Percentiles rank a stretch among this genome's conserved stretches.
phyloP scores from a whole-genome alignment of 2,113 vertebrate species.

The Arothron firmamentum region DNA sequence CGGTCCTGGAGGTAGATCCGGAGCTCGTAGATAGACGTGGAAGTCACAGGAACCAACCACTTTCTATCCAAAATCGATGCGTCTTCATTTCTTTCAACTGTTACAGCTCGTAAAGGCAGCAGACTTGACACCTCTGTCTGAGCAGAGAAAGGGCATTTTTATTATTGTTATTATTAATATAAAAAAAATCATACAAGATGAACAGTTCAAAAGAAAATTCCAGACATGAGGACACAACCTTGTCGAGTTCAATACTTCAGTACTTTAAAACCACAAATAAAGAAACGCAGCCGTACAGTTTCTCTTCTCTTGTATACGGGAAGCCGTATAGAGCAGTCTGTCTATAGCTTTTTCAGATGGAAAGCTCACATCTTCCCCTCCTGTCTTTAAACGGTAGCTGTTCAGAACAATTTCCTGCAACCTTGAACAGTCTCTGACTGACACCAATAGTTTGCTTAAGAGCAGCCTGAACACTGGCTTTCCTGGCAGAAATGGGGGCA shows the following conservation, averaged over 20 bases:
- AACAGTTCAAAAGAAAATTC: no score
- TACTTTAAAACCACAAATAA: no score
- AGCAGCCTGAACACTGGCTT: constrained; percentile 66
- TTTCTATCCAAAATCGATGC: no score
- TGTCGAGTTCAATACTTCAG: no score
- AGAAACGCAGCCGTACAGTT: background rate
- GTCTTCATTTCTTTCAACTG: no score
- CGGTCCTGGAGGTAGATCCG: constrained; percentile 73
- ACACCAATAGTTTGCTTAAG: constrained; percentile 54
- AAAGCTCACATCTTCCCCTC: constrained; percentile 36
- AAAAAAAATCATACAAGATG: no score
- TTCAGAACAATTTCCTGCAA: constrained; percentile 50
- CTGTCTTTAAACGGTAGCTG: constrained; percentile 53
- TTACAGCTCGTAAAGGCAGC: no score
- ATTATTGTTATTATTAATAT: no score
- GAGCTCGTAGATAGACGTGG: constrained; percentile 4
- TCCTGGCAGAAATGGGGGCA: constrained; percentile 52
- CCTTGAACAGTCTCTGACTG: constrained; percentile 61
- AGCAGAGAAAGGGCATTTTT: no score
- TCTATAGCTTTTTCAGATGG: constrained; percentile 5
- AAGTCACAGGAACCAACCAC: no score
- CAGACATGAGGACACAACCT: no score
- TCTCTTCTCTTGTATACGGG: background rate
- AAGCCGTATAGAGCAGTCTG: background rate
- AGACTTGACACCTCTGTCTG: no score